Conservation (phyloP, 2,113 vertebrate genomes). For the Sebastes fasciatus region DNA sequence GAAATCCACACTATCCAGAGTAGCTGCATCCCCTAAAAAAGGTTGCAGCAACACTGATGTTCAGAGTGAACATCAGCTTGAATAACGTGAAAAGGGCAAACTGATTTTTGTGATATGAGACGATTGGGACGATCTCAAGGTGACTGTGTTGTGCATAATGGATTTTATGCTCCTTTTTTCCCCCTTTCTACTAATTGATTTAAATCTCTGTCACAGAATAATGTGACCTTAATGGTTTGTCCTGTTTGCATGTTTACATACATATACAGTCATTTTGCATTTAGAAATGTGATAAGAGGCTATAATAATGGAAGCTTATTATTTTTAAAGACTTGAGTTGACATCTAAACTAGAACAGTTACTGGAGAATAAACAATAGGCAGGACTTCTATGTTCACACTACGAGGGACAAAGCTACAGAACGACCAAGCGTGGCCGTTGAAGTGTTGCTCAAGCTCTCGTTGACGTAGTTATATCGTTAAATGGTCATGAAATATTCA, state of each 20-base stretch:
- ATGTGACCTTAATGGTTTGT: constrained; percentile 66
- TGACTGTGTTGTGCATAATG: constrained; percentile 61
- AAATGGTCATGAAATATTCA: neutral
- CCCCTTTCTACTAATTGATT: constrained; percentile 59
- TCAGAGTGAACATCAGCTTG: constrained; percentile 43
- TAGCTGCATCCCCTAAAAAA: neutral
- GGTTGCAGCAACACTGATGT: neutral
- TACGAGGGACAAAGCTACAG: no score
- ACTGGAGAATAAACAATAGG: no score
- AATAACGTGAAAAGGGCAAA: constrained; percentile 42
- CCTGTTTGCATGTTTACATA: constrained; percentile 49
- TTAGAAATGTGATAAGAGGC: no score
- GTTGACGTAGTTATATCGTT: no score
- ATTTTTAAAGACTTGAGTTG: no score
- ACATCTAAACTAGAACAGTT: no score
- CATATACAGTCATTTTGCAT: neutral
- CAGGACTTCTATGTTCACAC: no score
- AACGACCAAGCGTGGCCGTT: no score
- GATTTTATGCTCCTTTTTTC: constrained; percentile 61
- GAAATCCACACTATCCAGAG: constrained; percentile 15
- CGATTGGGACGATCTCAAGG: constrained; percentile 58
- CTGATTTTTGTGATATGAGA: constrained; percentile 46
- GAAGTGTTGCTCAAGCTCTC: no score
- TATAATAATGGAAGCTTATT: no score
- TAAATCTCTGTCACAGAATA: constrained; percentile 39